A percentile compares a stretch with the other conserved stretches of the same genome.
Evolutionary conservation across 2,888 invertebrate species (phyloP).

Genomic region (Spodoptera picta): DNA sequence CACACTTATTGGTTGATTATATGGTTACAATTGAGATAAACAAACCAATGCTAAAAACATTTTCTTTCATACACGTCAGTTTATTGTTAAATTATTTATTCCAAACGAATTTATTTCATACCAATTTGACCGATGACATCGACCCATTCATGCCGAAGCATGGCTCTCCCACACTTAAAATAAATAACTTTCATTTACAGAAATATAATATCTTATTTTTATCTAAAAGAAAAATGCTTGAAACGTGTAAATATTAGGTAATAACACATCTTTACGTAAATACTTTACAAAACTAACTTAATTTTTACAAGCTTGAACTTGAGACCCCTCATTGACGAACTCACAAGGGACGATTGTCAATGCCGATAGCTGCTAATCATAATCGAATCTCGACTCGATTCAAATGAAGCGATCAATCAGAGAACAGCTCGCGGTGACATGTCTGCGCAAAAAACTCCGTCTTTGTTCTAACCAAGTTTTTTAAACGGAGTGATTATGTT

Average conservation of each 20-base stretch:
- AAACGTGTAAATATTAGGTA: no score
- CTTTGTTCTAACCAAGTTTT: conserved; percentile 45
- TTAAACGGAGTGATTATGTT: conserved; percentile 39
- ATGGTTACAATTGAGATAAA: background rate
- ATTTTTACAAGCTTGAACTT: conserved; percentile 39
- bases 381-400: conserved; percentile 80
- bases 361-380: conserved; percentile 76
- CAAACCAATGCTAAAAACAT: background rate
- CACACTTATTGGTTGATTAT: no score
- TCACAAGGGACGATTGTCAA: conserved; percentile 58
- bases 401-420: conserved; percentile 85
- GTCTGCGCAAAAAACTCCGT: conserved; percentile 45
- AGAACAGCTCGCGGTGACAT: conserved; percentile 75
- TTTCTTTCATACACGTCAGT: conserved; percentile 4
- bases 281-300: background rate
- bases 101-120: conserved; percentile 13
- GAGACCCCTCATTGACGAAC: conserved; percentile 27
- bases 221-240: background rate
- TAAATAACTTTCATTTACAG: no score
- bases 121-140: conserved; percentile 10
- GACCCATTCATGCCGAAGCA: no score
- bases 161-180: no score
- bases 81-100: conserved; percentile 12
- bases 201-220: no score
- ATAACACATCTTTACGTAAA: no score